Percentiles rank a stretch among this genome's conserved stretches.
Conservation (phyloP, 2,797 vertebrate species). For the Kryptopterus vitreolus region DNA sequence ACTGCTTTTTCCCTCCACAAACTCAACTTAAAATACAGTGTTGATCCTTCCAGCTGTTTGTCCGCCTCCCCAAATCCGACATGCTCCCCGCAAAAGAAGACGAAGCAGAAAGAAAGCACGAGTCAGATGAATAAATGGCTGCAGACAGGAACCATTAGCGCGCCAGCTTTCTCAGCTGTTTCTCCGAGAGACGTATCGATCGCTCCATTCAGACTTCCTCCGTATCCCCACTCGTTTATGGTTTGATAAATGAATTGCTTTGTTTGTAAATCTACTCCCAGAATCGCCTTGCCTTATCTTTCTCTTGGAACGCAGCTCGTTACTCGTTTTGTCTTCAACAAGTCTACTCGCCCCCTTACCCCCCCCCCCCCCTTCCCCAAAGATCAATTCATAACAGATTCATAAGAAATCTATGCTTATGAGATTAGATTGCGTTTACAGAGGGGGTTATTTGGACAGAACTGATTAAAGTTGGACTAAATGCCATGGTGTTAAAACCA, state of each 20-base stretch:
- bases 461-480: constrained; percentile 10
- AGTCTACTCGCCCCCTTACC: background rate
- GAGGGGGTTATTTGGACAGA: constrained; percentile 15
- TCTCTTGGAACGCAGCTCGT: constrained; percentile 2
- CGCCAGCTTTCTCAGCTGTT: constrained; percentile 15
- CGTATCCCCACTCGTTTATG: constrained; percentile 52
- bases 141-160: constrained; percentile 25
- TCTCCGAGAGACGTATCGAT: constrained; percentile 49
- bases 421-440: background rate
- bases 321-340: background rate
- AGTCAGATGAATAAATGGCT: constrained; percentile 13
- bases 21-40: constrained; percentile 16
- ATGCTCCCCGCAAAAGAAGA: constrained; percentile 28
- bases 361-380: too few relatives aligned
- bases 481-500: constrained; percentile 25
- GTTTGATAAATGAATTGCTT: constrained; percentile 54
- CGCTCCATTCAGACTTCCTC: constrained; percentile 36
- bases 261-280: constrained; percentile 61
- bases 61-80: constrained; percentile 9
- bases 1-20: background rate
- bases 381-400: too few relatives aligned
- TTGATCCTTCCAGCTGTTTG: background rate
- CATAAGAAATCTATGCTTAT: background rate
- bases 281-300: constrained; percentile 39
- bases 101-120: constrained; percentile 15